A percentile compares a stretch with the other conserved stretches of the same genome.
These are phyloP conservation scores for Crenichthys baileyi DNA, from an alignment of 2,797 vertebrate species.

Conservation along the genomic window DNA sequence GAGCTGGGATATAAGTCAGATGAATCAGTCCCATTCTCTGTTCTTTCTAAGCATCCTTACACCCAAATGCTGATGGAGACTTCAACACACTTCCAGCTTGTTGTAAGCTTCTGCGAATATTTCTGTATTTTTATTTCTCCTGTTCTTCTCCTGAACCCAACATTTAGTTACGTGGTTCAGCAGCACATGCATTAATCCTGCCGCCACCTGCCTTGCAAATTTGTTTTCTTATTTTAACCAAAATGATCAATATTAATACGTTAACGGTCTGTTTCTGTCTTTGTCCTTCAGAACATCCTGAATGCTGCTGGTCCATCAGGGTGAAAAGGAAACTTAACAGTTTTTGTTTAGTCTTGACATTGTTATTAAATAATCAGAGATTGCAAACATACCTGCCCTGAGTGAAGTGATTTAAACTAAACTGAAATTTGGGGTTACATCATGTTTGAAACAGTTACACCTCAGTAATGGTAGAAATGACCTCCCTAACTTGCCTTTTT, in stretches of 20 bases:
- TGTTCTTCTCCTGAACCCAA: background rate
- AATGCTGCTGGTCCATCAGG: constrained; percentile 46
- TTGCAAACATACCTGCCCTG: constrained; percentile 12
- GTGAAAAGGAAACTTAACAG: constrained; percentile 31
- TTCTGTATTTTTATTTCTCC: background rate
- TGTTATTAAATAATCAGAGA: constrained; percentile 35
- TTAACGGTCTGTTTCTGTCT: background rate
- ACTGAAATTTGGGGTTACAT: background rate
- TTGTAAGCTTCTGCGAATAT: constrained; percentile 42
- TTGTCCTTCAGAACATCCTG: constrained; percentile 71
- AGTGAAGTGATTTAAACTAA: constrained; percentile 10
- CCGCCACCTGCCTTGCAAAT: background rate
- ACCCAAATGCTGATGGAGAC: constrained; percentile 82
- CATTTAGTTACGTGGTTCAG: background rate
- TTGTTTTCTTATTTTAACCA: background rate
- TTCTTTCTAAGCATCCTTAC: constrained; percentile 85
- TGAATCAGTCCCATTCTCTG: constrained; percentile 76
- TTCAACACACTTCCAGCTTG: constrained; percentile 79
- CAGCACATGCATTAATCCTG: background rate
- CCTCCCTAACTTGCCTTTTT: constrained; percentile 30
- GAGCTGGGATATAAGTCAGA: constrained; percentile 80
- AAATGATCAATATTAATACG: background rate
- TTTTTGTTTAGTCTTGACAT: constrained; percentile 18
- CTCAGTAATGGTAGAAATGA: constrained; percentile 35
- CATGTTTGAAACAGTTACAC: constrained; percentile 36